phyloP scores from a whole-genome alignment of 2,113 vertebrate species.

The Colistium nudipinnis region DNA sequence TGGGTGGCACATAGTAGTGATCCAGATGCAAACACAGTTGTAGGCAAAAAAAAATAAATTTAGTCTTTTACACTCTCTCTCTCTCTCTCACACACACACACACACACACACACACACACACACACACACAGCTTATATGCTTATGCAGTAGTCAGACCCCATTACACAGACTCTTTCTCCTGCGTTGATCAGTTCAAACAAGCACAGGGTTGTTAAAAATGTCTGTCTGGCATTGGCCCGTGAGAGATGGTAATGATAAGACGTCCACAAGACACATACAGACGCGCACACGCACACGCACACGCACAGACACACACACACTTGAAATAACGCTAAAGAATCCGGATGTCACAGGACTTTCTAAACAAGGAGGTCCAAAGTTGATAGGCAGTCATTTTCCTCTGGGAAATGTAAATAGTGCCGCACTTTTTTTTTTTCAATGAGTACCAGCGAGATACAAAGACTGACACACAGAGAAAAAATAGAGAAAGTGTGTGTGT shows the following conservation, averaged over 20 bases:
- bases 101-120: neutral
- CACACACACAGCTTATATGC: neutral
- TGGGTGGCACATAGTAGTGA: neutral
- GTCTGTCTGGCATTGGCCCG: constrained; percentile 43
- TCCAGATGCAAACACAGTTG: neutral
- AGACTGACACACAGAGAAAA: constrained; percentile 1
- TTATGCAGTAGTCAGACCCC: constrained; percentile 8
- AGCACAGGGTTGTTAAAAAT: constrained; percentile 59
- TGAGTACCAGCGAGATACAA: constrained; percentile 29
- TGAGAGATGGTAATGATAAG: constrained; percentile 63
- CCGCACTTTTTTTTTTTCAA: constrained; percentile 43
- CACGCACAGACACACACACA: constrained; percentile 15
- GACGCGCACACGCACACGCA: constrained; percentile 9
- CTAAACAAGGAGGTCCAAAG: constrained; percentile 40
- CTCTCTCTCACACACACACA: neutral
- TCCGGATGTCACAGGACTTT: constrained; percentile 43
- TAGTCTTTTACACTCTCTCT: too few relatives aligned
- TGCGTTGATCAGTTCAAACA: constrained; percentile 44
- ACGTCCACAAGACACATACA: constrained; percentile 10
- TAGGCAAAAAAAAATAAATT: too few relatives aligned
- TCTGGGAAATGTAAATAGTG: constrained; percentile 52
- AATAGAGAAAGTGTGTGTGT: neutral
- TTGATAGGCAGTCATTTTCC: constrained; percentile 50
- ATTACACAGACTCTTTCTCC: constrained; percentile 16
- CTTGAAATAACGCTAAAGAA: too few relatives aligned